Base-by-base conservation (phyloP, 2,888 invertebrate species). In the Parnassius mnemosyne region DNA sequence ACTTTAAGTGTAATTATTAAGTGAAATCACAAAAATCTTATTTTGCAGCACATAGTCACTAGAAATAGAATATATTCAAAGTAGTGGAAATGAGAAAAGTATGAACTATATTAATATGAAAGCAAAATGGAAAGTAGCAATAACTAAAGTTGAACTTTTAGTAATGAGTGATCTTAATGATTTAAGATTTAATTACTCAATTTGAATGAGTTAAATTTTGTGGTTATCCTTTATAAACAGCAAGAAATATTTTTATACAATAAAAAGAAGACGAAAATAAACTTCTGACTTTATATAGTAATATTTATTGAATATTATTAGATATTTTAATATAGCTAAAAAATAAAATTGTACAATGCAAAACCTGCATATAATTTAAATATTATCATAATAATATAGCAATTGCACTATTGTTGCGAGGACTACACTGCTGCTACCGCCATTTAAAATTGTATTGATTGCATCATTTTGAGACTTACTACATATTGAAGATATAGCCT, bases 401-500 rank as follows among this genome's bases (percentile, higher is more conserved):
- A 84, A 90, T 91, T 91, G 90, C 90, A 90, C 90, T 90, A 88
- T 88, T 87, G 85, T 87, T 89, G 89, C 87, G 87, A 89, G 90
- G 90, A 87, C 87, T 89, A 89, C 84, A 85, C 85, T 85, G 87
- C 85, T 81, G 80, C 86, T 87, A 86, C 78, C 80, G 80, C 80
- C 74, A 78, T 54, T 79, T 81, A 76, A 81, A 81, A 78, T 79
- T 75, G 81, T 75, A 80, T 80, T 76, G 83, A 80, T 81, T 59
- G 58, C 54, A 46, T 79, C 74, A 81, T 80, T 79, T 76, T 71
- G 78, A 83, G 79, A 83, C 84, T 80, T 80, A 80, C 71, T 73
- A 76, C 76, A 79, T 71, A 78, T 75, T 75, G 73, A 78, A 78
- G 72, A 72, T 71, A 76, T 81, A 87, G 87, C 87, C 88, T 89